phyloP scores from a whole-genome alignment of 2,888 invertebrate species.

The Drosophila nr. medialis region DNA sequence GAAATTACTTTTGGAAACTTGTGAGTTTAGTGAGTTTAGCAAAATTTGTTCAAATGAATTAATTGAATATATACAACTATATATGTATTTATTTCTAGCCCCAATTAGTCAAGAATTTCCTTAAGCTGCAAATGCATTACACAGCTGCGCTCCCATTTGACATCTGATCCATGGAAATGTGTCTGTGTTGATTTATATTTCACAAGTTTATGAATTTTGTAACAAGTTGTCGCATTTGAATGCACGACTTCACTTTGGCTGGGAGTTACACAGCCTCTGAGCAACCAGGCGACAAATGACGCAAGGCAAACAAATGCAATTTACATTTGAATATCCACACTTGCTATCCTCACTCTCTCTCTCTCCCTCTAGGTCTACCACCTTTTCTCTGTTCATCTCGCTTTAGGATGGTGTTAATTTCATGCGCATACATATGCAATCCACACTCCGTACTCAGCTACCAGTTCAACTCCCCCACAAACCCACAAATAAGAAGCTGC shows the following conservation, averaged over 20 bases:
- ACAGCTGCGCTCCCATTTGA: conserved; percentile 3
- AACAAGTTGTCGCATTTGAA: conserved; percentile 34
- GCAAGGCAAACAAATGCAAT: conserved; percentile 59
- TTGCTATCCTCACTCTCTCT: not conserved
- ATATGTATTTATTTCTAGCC: not conserved
- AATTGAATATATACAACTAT: not conserved
- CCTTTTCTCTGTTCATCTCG: not conserved
- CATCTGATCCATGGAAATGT: conserved; percentile 11
- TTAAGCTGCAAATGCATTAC: not conserved
- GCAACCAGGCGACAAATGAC: conserved; percentile 52
- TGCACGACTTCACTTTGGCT: conserved; percentile 14
- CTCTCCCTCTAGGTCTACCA: not conserved
- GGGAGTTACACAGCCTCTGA: conserved; percentile 15
- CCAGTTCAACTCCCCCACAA: not conserved
- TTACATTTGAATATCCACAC: conserved; percentile 37
- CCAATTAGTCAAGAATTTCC: conserved; percentile 2
- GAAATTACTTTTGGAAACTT: no score
- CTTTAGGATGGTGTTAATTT: conserved; percentile 5
- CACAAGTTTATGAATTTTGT: conserved; percentile 59
- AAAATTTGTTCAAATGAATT: not conserved
- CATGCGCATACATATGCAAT: conserved; percentile 10
- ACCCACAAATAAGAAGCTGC: conserved; percentile 2
- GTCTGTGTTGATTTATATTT: conserved; percentile 50
- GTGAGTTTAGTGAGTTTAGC: no score
- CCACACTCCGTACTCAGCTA: not conserved